Base-by-base conservation (phyloP, 92 coral and sea anemone species). In the Paragorgia papillata region DNA sequence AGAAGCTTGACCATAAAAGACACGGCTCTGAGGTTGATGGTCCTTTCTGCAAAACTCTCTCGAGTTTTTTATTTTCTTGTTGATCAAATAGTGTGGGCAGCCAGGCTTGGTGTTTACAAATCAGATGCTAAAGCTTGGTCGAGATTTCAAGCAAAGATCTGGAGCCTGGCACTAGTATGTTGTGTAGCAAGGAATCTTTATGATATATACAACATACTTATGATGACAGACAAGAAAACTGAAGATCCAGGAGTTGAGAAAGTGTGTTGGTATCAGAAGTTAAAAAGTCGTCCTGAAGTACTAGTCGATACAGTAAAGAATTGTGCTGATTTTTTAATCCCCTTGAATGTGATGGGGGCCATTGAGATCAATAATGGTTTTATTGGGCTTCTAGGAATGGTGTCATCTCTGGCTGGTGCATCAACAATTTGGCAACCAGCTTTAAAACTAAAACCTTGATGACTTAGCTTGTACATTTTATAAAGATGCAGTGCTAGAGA, bases 11-110 rank as follows among this genome's bases (percentile, higher is more conserved):
- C 88, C 54, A 78, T 91, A 58, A 82, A 83, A 73, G 98, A 94
- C 68, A 89, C 80, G 20, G 49, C 86, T 51, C 80, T 94, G 0
- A 81, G 85, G 18, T 73, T 85, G 20, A 88, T 94, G 48, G 88
- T 94, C 62, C 83, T 89, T 60, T 89, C 92, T 32, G 97, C 97
- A 19, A 91, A 95, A 28, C 61, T 90, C 46, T 90, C 98, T 7
- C 80, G 88, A 43, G 74, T 87, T 0, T n/a, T 88, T 15, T 94
- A 94, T 65, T 94, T 91, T 69, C 64, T 94, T 57, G 87, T 94
- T 71, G 98, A 94, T 65, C 97, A 91, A 64, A 64, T 89, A 66
- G 92, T 92, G 0, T 94, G 97, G 97, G 98, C 98, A 1, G 93
- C 90, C 46, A 82, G 98, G 33, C 84, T 94, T 34, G 98, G 98